These are phyloP conservation scores for Erebia ligea DNA, from an alignment of 2,888 invertebrate species.

Conservation along the genomic window DNA sequence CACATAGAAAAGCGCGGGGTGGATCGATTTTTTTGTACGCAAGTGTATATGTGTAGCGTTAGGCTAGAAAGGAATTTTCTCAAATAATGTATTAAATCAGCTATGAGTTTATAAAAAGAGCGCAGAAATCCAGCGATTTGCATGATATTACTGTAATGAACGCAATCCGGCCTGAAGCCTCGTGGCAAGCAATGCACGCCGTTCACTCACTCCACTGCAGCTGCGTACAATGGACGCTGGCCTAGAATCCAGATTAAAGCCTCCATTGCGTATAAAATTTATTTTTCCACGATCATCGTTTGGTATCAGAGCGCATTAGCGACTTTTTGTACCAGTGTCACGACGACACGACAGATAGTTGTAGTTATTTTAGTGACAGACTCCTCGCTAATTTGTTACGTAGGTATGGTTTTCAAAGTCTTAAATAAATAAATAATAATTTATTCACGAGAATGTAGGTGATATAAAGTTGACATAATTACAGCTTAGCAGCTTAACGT, in stretches of 20 bases:
- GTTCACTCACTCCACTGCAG: neutral
- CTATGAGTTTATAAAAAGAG: neutral
- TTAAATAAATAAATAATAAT: too few relatives aligned
- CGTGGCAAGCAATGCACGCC: neutral
- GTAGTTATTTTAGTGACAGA: too few relatives aligned
- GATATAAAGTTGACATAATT: too few relatives aligned
- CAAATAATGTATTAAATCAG: neutral
- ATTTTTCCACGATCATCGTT: constrained; percentile 1
- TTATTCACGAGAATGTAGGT: too few relatives aligned
- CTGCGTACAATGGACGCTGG: constrained; percentile 12
- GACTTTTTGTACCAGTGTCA: neutral
- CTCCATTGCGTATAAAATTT: constrained; percentile 8
- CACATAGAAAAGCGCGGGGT: too few relatives aligned
- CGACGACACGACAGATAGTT: too few relatives aligned
- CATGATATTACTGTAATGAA: constrained; percentile 9
- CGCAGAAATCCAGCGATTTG: neutral
- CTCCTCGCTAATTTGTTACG: too few relatives aligned
- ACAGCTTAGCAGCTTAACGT: too few relatives aligned
- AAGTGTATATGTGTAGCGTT: too few relatives aligned
- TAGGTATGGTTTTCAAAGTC: too few relatives aligned
- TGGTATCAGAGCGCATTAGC: neutral
- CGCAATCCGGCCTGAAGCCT: constrained; percentile 9
- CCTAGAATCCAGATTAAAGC: constrained; percentile 17
- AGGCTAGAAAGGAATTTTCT: too few relatives aligned
- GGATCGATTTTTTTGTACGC: too few relatives aligned